Evolutionary conservation across 2,888 invertebrate species (phyloP).

Genomic region (Hydroisotoma schaefferi): DNA sequence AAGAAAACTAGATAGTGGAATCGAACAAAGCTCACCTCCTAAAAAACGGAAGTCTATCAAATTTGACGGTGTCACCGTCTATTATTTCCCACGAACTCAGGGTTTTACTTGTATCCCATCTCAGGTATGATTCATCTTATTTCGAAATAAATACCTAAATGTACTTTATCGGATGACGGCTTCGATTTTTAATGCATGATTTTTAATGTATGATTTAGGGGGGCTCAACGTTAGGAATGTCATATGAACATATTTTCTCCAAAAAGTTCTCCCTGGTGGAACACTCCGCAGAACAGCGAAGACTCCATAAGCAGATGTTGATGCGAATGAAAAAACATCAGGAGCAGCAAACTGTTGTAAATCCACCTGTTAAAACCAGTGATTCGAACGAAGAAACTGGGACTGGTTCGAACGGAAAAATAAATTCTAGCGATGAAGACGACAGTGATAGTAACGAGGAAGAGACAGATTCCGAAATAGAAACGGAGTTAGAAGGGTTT

Average conservation of each 20-base stretch:
- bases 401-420: constrained; percentile 52
- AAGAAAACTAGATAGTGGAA: constrained; percentile 35
- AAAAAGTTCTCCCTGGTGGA: constrained; percentile 79
- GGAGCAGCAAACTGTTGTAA: constrained; percentile 53
- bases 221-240: constrained; percentile 83
- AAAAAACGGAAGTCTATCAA: constrained; percentile 76
- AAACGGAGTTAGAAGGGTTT: constrained; percentile 82
- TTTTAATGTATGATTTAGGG: no score
- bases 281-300: constrained; percentile 82
- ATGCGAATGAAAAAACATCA: constrained; percentile 69
- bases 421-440: constrained; percentile 65
- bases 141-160: no score
- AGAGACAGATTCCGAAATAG: constrained; percentile 61
- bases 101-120: constrained; percentile 90
- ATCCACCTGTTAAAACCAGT: constrained; percentile 17
- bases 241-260: constrained; percentile 59
- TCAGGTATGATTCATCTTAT: constrained; percentile 49
- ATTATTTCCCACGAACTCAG: constrained; percentile 88
- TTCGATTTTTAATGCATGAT: no score
- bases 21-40: constrained; percentile 40
- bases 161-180: no score
- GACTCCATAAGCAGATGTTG: constrained; percentile 77
- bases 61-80: constrained; percentile 89
- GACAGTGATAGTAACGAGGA: constrained; percentile 78
- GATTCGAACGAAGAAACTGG: constrained; percentile 23